Evolutionary conservation across 2,888 invertebrate genomes (phyloP).

Genomic region (Sturmia bella): DNA sequence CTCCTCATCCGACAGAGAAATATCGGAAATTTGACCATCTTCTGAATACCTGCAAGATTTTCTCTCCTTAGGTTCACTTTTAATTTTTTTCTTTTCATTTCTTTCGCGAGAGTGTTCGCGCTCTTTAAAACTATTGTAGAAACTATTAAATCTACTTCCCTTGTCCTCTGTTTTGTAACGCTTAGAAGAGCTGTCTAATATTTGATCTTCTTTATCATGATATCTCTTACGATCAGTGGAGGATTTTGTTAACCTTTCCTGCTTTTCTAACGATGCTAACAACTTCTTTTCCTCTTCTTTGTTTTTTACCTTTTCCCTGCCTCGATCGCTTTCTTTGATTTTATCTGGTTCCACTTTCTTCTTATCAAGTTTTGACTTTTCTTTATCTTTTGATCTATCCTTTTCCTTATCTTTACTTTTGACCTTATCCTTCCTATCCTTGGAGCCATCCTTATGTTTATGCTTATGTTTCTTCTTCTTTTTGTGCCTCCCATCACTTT

Average conservation of each 20-base stretch:
- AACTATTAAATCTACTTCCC: conserved; percentile 72
- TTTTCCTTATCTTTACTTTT: conserved; percentile 72
- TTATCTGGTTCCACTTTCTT: conserved; percentile 16
- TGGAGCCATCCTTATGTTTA: conserved; percentile 74
- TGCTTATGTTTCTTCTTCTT: conserved; percentile 76
- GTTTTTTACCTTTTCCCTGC: conserved; percentile 74
- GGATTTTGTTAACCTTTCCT: conserved; percentile 15
- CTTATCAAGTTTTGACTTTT: conserved; percentile 52
- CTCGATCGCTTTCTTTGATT: conserved; percentile 4
- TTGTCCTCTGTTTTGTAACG: conserved; percentile 49
- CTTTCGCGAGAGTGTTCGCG: conserved; percentile 44
- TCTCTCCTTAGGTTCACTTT: conserved; percentile 59
- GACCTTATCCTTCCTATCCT: conserved; percentile 73
- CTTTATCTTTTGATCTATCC: conserved; percentile 60
- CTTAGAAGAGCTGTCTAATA: conserved; percentile 11
- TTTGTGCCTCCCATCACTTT: conserved; percentile 73
- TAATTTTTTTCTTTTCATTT: conserved; percentile 51
- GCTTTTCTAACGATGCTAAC: conserved; percentile 1
- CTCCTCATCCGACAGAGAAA: conserved; percentile 81
- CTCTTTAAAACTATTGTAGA: conserved; percentile 74
- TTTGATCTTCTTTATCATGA: conserved; percentile 45
- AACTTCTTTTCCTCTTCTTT: conserved; percentile 35
- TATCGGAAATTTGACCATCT: conserved; percentile 75
- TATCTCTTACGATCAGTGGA: conserved; percentile 50
- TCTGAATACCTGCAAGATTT: conserved; percentile 51